Conservation (phyloP, 1,140 invertebrate genomes). For the Drosophila athabasca region DNA sequence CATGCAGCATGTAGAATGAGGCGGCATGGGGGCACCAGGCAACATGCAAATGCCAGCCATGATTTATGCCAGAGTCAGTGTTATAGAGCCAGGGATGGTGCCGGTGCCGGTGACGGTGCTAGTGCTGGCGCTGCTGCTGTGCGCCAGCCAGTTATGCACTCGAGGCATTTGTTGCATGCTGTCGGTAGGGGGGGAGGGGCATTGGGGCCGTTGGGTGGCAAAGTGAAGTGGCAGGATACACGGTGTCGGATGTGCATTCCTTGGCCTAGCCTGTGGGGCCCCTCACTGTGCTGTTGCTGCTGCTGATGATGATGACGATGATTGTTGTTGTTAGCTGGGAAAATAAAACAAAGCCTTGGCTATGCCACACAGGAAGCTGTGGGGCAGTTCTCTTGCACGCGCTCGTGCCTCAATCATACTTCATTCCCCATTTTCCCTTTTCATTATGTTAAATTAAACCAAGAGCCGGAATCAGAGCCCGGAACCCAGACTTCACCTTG, state of each 20-base stretch:
- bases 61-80: conserved; percentile 64
- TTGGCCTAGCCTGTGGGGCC: conserved; percentile 14
- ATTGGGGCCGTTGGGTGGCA: background rate
- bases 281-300: background rate
- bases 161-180: conserved; percentile 80
- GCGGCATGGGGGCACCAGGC: conserved; percentile 11
- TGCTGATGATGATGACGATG: conserved; percentile 14
- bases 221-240: conserved; percentile 50
- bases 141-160: conserved; percentile 69
- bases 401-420: conserved; percentile 44
- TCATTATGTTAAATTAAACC: conserved; percentile 70
- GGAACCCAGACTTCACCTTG: conserved; percentile 22
- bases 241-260: conserved; percentile 72
- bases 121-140: too few species aligned
- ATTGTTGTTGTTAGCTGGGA: conserved; percentile 52
- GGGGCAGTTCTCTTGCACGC: background rate
- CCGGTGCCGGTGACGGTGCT: too few species aligned
- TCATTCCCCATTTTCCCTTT: conserved; percentile 50
- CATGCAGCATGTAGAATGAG: background rate
- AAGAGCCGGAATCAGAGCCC: conserved; percentile 26
- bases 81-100: conserved; percentile 16
- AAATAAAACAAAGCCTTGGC: conserved; percentile 37
- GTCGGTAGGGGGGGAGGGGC: conserved; percentile 15
- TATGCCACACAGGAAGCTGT: conserved; percentile 18
- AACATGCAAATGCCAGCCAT: conserved; percentile 77